Evolutionary conservation across 2,888 invertebrate genomes (phyloP).

Genomic region (Drosophila formosana): DNA sequence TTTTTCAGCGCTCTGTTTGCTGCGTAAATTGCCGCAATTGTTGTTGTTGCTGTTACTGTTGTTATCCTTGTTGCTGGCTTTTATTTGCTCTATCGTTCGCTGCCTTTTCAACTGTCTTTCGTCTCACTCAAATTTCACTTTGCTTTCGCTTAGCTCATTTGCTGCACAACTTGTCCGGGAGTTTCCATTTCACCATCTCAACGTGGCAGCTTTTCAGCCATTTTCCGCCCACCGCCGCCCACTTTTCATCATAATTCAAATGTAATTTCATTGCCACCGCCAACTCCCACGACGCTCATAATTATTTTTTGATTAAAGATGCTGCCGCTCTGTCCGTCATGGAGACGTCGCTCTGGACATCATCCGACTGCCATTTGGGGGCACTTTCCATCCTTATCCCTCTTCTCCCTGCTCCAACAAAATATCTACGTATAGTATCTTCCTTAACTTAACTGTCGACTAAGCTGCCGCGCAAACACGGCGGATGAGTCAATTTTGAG

Average conservation of each 20-base stretch:
- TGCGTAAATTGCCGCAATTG: conserved; percentile 68
- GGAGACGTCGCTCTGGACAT: conserved; percentile 10
- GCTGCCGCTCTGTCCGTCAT: conserved; percentile 22
- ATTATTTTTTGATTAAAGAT: conserved; percentile 82
- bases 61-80: conserved; percentile 26
- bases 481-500: conserved; percentile 29
- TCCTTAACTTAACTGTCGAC: conserved; percentile 30
- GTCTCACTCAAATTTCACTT: conserved; percentile 70
- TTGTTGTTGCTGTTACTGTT: conserved; percentile 32
- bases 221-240: conserved; percentile 33
- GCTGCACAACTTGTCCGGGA: conserved; percentile 52
- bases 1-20: conserved; percentile 68
- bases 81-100: conserved; percentile 52
- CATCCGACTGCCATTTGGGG: conserved; percentile 34
- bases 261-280: conserved; percentile 68
- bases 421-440: not conserved
- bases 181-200: not conserved
- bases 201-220: conserved; percentile 49
- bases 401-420: not conserved
- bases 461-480: conserved; percentile 18
- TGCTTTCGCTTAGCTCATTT: conserved; percentile 75
- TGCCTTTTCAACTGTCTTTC: conserved; percentile 17
- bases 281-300: conserved; percentile 73
- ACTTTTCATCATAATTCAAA: conserved; percentile 74
- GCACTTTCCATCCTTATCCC: not conserved